These are phyloP conservation scores for Recurvirostra avosetta DNA, from an alignment of 2,113 vertebrate genomes.

Conservation along the genomic window DNA sequence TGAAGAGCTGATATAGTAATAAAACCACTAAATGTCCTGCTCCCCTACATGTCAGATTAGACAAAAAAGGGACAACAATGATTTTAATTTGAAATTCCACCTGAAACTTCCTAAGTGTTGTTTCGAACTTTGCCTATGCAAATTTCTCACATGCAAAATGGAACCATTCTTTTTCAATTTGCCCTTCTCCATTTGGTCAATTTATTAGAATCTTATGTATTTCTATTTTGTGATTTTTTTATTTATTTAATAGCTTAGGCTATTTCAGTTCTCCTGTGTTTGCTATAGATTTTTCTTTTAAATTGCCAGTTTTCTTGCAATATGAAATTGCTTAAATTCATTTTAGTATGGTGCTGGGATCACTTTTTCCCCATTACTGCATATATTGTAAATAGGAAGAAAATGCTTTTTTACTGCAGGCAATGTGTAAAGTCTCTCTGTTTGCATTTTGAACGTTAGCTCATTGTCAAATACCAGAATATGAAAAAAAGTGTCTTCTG, in stretches of 20 bases:
- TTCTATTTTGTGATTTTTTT: not conserved
- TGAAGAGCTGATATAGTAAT: not conserved
- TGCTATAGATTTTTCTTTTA: slow-evolving; percentile 30
- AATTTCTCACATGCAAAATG: not conserved
- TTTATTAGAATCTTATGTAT: not conserved
- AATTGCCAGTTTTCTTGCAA: not conserved
- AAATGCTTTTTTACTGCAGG: not conserved
- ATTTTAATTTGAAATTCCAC: not conserved
- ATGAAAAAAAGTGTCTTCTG: not conserved
- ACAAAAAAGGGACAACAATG: not conserved
- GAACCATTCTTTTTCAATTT: not conserved
- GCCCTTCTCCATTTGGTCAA: not conserved
- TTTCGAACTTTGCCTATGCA: not conserved
- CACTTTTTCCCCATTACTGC: not conserved
- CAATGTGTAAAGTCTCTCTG: not conserved
- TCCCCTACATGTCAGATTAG: not conserved
- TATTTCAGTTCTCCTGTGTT: slow-evolving; percentile 11
- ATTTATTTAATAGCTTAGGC: not conserved
- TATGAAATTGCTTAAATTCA: slow-evolving; percentile 6
- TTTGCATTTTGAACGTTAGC: not conserved
- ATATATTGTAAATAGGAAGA: slow-evolving; percentile 5
- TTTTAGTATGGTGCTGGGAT: slow-evolving; percentile 7
- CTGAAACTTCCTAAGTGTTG: fast-evolving
- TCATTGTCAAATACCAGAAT: not conserved
- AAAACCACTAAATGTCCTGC: not conserved